phyloP scores from a whole-genome alignment of 2,797 vertebrate genomes.

The Eupleurogrammus muticus region DNA sequence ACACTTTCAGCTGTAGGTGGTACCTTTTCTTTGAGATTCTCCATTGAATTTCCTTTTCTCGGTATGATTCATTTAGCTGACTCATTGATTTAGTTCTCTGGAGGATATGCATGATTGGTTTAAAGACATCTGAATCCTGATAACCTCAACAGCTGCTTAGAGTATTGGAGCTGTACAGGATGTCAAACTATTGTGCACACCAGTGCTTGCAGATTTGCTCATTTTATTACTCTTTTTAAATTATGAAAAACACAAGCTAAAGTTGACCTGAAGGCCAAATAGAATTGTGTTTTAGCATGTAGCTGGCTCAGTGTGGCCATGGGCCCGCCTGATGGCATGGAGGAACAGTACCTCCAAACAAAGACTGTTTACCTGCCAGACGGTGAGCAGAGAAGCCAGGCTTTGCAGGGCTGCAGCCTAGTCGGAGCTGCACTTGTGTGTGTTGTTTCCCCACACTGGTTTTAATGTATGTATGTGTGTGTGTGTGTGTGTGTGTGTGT shows the following conservation, averaged over 20 bases:
- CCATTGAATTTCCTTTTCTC: not conserved
- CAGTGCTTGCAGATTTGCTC: conserved; percentile 1
- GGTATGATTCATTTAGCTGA: not conserved
- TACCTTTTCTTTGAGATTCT: not conserved
- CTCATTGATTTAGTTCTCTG: not conserved
- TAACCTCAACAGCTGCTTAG: conserved; percentile 7
- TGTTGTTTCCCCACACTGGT: conserved; percentile 64
- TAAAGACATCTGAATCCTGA: conserved; percentile 4
- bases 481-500: conserved; percentile 29
- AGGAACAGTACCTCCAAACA: conserved; percentile 55
- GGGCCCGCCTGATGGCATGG: conserved; percentile 30
- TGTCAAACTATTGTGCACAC: not conserved
- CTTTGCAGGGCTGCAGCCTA: conserved; percentile 40
- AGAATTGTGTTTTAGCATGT: conserved; percentile 22
- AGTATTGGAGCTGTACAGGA: conserved; percentile 1
- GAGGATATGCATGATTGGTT: not conserved
- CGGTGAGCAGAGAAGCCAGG: conserved; percentile 39
- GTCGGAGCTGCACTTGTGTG: conserved; percentile 53
- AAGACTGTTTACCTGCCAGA: conserved; percentile 69
- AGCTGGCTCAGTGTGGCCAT: conserved; percentile 21
- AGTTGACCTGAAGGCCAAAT: not conserved
- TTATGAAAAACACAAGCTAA: not conserved
- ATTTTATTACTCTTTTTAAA: too few species aligned
- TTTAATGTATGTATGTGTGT: conserved; percentile 20
- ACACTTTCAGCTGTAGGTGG: conserved; percentile 1